phyloP scores from a whole-genome alignment of 2,113 vertebrate genomes.

The Pomatostomus ruficeps region DNA sequence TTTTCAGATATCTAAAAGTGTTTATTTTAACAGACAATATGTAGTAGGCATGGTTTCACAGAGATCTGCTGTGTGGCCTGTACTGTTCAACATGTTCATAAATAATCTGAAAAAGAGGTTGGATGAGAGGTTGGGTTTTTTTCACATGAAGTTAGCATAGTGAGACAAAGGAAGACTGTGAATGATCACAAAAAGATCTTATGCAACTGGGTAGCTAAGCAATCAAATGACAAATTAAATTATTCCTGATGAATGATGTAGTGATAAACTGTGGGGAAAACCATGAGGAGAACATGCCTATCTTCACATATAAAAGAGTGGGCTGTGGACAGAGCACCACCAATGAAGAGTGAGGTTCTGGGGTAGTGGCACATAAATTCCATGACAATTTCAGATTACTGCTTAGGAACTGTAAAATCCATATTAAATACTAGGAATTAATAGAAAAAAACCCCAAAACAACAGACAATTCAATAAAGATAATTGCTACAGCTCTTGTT shows the following conservation, averaged over 20 bases:
- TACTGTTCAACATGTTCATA: neutral
- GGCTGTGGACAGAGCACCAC: neutral
- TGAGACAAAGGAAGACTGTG: slow-evolving; percentile 11
- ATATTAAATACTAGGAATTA: neutral
- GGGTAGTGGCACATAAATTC: neutral
- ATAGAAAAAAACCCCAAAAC: neutral
- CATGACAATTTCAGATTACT: neutral
- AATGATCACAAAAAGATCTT: slow-evolving; percentile 28
- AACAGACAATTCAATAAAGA: neutral
- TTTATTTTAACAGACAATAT: neutral
- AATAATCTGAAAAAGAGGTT: neutral
- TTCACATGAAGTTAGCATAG: neutral
- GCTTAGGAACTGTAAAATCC: neutral
- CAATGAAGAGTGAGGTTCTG: neutral
- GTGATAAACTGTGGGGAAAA: neutral
- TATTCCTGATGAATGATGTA: slow-evolving; percentile 2
- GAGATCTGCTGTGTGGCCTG: neutral
- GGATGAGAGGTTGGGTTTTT: neutral
- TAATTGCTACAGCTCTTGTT: neutral
- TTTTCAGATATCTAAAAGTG: neutral
- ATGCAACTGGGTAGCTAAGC: neutral
- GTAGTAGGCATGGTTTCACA: neutral
- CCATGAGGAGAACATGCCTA: neutral
- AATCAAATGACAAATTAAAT: slow-evolving; percentile 37
- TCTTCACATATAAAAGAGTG: neutral